These are phyloP conservation scores for Halocynthia roretzi DNA, from an alignment of 23 tunicate species.

Conservation along the genomic window DNA sequence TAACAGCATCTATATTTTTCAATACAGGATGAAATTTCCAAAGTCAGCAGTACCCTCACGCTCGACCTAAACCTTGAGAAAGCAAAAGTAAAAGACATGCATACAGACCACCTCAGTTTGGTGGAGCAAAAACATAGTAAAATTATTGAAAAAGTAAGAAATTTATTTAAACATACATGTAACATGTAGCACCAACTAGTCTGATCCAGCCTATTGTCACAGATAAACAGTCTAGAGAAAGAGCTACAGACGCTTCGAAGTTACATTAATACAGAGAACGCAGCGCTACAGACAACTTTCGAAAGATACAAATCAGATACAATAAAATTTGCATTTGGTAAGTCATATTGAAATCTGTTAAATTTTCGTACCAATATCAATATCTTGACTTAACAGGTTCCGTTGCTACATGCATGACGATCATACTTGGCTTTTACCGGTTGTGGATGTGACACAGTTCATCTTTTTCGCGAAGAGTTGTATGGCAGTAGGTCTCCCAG, in stretches of 20 bases:
- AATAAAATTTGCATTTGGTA: constrained; percentile 20
- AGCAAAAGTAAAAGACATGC: constrained; percentile 32
- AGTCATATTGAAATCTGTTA: not conserved
- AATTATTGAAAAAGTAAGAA: constrained; percentile 19
- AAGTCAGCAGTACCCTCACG: constrained; percentile 12
- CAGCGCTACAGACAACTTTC: constrained; percentile 16
- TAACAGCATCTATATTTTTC: not conserved
- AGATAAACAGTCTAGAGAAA: constrained; percentile 15
- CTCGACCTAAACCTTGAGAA: constrained; percentile 21
- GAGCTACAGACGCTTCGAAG: constrained; percentile 20
- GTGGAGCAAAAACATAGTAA: constrained; percentile 16
- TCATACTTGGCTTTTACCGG: constrained; percentile 18
- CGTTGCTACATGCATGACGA: constrained; percentile 26
- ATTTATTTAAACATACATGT: not conserved
- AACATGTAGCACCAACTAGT: not conserved
- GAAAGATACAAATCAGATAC: constrained; percentile 29
- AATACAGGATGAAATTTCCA: constrained; percentile 21
- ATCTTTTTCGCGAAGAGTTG: not conserved
- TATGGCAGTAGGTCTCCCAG: constrained; percentile 16
- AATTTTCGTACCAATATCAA: not conserved
- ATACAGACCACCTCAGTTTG: constrained; percentile 6
- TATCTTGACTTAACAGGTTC: constrained; percentile 6
- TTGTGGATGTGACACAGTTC: constrained; percentile 6
- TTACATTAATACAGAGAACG: constrained; percentile 29
- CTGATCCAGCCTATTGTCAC: not conserved